Percentiles rank a stretch among this genome's conserved stretches.
Conservation (phyloP, 2,797 vertebrate genomes). For the Urocyon cinereoargenteus region DNA sequence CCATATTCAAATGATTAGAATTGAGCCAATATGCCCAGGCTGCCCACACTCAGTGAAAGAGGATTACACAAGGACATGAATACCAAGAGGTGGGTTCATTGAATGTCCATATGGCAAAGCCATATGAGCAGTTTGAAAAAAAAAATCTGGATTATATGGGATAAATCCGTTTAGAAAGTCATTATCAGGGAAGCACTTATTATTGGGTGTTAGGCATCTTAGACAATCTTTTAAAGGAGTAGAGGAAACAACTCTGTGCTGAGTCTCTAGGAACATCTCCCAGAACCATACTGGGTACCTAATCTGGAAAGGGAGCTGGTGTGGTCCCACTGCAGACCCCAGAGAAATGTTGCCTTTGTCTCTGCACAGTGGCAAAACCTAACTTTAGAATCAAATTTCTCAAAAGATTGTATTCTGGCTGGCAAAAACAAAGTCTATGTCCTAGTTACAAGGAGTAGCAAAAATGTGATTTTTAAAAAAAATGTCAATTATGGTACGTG, state of each 20-base stretch:
- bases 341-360: not conserved
- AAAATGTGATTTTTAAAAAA: not conserved
- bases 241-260: not conserved
- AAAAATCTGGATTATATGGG: not conserved
- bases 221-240: not conserved
- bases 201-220: not conserved
- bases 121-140: not conserved
- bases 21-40: not conserved
- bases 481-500: no score
- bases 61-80: not conserved
- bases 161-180: not conserved
- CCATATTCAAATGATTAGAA: not conserved
- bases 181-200: not conserved
- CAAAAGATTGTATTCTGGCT: not conserved
- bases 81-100: not conserved
- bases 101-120: not conserved
- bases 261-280: not conserved
- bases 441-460: not conserved
- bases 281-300: not conserved
- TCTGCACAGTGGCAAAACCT: not conserved
- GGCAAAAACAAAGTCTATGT: not conserved
- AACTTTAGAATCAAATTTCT: conserved; percentile 26
- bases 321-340: not conserved
- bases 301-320: not conserved
- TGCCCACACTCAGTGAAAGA: not conserved